Evolutionary conservation across 2,113 vertebrate genomes (phyloP), one percentile per base, ranked within the genome.

Genomic region (Camelus dromedarius): DNA sequence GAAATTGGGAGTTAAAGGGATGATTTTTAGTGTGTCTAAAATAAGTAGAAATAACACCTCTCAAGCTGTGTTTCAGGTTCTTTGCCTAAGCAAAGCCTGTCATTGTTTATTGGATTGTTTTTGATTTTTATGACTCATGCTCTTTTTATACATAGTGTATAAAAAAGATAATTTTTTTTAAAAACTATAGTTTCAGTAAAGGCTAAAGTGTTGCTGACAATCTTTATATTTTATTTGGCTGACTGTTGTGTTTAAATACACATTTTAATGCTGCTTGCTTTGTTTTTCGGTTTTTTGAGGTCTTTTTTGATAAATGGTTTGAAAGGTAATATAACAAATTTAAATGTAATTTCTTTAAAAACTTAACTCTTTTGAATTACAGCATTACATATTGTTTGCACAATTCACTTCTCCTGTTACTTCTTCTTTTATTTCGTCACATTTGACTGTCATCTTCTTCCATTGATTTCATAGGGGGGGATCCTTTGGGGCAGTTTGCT

Each of bases 401-500:
- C 11, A 54, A 22, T 79, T 76, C 70, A 26, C 35, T 60, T 96
- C 32, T 92, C 3, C 3, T 62, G 2, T 83, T 79, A 48, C 1
- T 66, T 85, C 28, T 69, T 38, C 35, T 50, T 52, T 19, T 70
- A n/a, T 89, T 76, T 66, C 18, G 66, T 26, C 20, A 66, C 75
- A 54, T 52, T 82, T 89, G n/a, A 42, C 13, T 42, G 6, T 91
- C 30, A 2, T 96, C 42, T 82, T 97, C 98, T 4, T 89, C 56
- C 95, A 22, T 96, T 96, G 56, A 46, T 92, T 96, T 97, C 98
- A 98, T 97, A 99, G 99, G 99, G 97, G 99, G 99, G 12, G 99
- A 99, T 98, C 99, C 99, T 15, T 98, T 99, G 35, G 99, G 99
- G 69, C 99, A 99, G 89, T 99, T 99, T 99, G 99, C 99, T 87